Evolutionary conservation across 2,888 invertebrate species (phyloP), one percentile per base, ranked within the genome.

Genomic region (Xylota sylvarum): DNA sequence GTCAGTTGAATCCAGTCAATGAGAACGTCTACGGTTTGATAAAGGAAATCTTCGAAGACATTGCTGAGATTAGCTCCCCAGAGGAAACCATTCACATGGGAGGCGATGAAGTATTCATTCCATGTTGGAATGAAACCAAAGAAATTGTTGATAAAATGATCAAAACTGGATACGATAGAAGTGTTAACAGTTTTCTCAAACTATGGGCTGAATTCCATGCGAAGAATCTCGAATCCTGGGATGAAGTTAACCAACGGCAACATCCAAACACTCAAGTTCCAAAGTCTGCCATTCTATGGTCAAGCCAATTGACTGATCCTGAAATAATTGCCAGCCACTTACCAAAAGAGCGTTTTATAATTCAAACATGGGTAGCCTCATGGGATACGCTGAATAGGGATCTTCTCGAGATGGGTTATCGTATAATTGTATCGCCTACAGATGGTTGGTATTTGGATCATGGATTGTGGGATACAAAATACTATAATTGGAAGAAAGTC

Each of bases 381-480:
- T 90, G 91, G 5, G 94, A 95, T 87, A 92, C 94, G 0, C 90
- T 96, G 0, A 94, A 96, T 1, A 91, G 91, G 0, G 93, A 95
- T 46, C 93, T 97, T 0, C 90, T 96, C 0, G 90, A 93, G 0
- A 93, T 95, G 37, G 97, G 97, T 0, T 97, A 97, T 92, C 94
- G 94, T 27, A 91, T 96, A 0, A 95, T 97, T 1, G 94, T 96
- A 17, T 96, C 97, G 0, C 97, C 97, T 0, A 97, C 96, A 89
- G 95, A 97, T 91, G 94, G 96, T 12, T 97, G 97, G 97, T 97
- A 97, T 90, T 92, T 97, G 84, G 97, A 97, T 92, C 97, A 97
- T 90, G 97, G 97, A 0, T 96, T 96, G 92, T 97, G 97, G 96
- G 96, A 96, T 0, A 97, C 97, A 0, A 93, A 92, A 17, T 97